Percentiles rank a stretch among this genome's conserved stretches.
phyloP scores from a whole-genome alignment of 1,140 invertebrate genomes.

The Tetramorium parvispinum region DNA sequence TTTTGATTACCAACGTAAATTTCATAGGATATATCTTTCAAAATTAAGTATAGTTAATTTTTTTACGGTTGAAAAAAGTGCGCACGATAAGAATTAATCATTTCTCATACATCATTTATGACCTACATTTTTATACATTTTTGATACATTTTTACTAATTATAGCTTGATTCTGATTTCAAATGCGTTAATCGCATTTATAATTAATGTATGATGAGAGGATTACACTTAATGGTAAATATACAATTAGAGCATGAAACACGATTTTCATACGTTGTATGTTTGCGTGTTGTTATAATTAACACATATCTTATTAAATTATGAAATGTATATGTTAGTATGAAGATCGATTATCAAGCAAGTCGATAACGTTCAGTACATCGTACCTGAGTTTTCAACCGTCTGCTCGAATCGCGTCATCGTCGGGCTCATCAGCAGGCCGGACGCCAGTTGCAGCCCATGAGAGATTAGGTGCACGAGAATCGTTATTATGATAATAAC shows the following conservation, averaged over 20 bases:
- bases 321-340: not conserved
- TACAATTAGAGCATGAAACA: not conserved
- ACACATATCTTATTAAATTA: not conserved
- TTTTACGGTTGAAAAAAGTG: not conserved
- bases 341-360: not conserved
- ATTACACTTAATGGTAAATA: not conserved
- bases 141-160: constrained; percentile 7
- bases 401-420: constrained; percentile 74
- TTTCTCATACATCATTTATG: constrained; percentile 19
- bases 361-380: not conserved
- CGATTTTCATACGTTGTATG: not conserved
- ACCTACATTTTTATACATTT: not conserved
- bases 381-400: constrained; percentile 70
- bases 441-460: constrained; percentile 88
- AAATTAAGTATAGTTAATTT: not conserved
- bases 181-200: not conserved
- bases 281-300: not conserved
- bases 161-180: not conserved
- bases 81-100: not conserved
- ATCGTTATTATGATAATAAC: constrained; percentile 89
- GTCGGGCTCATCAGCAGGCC: constrained; percentile 82
- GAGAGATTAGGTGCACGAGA: constrained; percentile 88
- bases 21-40: no score
- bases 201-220: not conserved
- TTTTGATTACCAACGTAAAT: no score